Conservation (phyloP, 2,797 vertebrate genomes). For the Selene dorsalis region DNA sequence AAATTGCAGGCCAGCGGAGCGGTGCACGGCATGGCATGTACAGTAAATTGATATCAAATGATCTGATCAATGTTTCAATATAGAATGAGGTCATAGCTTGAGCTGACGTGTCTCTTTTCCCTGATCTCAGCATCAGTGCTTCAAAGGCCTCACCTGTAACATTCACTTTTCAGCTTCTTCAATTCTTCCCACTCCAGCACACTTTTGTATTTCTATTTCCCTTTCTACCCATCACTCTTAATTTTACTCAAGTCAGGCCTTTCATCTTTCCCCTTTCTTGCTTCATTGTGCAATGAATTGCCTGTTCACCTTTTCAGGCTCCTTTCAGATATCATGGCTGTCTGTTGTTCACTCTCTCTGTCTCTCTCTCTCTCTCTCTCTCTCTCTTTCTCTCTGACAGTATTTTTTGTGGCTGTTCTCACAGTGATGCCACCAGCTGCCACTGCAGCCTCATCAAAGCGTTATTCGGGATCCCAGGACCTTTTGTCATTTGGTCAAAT, state of each 20-base stretch:
- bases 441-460: constrained; percentile 46
- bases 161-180: constrained; percentile 70
- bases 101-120: constrained; percentile 54
- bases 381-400: constrained; percentile 32
- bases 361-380: not conserved
- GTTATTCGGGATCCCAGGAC: constrained; percentile 42
- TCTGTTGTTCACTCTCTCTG: constrained; percentile 40
- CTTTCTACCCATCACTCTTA: constrained; percentile 60
- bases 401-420: not conserved
- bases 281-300: constrained; percentile 71
- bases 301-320: constrained; percentile 67
- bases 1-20: not conserved
- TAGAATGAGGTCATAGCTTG: constrained; percentile 15
- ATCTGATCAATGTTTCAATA: not conserved
- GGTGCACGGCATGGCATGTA: not conserved
- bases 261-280: constrained; percentile 71
- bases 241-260: constrained; percentile 70
- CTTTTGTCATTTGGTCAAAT: constrained; percentile 34
- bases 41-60: constrained; percentile 1
- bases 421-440: constrained; percentile 65
- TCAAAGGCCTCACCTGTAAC: constrained; percentile 67
- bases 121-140: constrained; percentile 65
- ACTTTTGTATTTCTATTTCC: constrained; percentile 69
- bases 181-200: constrained; percentile 61
- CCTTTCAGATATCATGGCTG: constrained; percentile 47